Conservation (phyloP, 2,113 vertebrate species). For the Oceanodroma tethys region DNA sequence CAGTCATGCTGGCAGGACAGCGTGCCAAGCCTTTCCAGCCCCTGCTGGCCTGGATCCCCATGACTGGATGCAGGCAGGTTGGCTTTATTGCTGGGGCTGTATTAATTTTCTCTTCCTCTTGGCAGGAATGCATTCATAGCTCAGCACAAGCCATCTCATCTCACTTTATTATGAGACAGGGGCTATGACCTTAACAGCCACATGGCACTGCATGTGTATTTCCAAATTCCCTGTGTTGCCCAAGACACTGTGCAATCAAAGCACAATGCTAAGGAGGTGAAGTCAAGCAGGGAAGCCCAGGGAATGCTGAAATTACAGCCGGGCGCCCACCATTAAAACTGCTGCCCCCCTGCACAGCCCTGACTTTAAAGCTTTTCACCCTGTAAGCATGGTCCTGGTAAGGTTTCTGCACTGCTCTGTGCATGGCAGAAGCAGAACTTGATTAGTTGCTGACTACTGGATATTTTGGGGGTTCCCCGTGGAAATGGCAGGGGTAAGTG, state of each 20-base stretch:
- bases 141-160: neutral
- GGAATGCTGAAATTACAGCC: neutral
- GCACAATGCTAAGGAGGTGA: accelerated
- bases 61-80: neutral
- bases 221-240: neutral
- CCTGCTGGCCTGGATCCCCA: neutral
- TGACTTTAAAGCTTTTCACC: neutral
- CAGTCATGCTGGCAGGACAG: neutral
- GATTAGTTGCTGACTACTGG: neutral
- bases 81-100: neutral
- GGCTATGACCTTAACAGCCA: neutral
- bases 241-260: neutral
- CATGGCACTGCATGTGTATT: accelerated
- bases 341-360: neutral
- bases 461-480: neutral
- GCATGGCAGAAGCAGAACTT: accelerated
- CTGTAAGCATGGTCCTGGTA: accelerated
- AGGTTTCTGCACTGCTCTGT: neutral
- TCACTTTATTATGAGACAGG: neutral
- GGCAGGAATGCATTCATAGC: neutral
- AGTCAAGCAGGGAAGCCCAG: neutral
- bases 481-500: neutral
- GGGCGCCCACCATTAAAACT: accelerated
- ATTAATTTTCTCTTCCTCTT: neutral
- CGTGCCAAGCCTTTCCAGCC: neutral